phyloP scores from a whole-genome alignment of 2,797 vertebrate species.

The Pseudomugil gertrudae region DNA sequence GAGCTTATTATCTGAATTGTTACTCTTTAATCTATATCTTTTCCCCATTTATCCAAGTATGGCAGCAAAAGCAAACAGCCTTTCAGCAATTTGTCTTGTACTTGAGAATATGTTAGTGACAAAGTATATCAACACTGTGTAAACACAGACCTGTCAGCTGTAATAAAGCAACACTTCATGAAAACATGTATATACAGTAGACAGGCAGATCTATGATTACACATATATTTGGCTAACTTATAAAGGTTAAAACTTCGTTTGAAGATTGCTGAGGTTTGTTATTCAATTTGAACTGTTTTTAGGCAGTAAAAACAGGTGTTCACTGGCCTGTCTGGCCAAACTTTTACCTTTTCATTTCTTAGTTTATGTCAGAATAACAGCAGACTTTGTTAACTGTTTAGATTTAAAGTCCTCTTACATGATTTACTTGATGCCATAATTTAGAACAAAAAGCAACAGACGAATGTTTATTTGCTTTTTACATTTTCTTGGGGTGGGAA shows the following conservation, averaged over 20 bases:
- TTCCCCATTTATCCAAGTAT: background rate
- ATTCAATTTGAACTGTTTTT: conserved; percentile 1
- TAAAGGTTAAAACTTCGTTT: conserved; percentile 1
- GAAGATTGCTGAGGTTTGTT: background rate
- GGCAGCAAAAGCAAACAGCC: conserved; percentile 1
- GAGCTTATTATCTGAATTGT: background rate
- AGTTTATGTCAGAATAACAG: background rate
- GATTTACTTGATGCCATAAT: background rate
- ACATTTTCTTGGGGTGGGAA: no score
- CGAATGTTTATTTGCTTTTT: background rate
- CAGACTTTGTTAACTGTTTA: conserved; percentile 17
- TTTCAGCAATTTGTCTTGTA: background rate
- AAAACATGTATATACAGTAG: conserved; percentile 8
- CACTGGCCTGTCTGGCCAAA: background rate
- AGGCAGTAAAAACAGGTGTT: background rate
- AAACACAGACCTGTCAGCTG: conserved; percentile 22
- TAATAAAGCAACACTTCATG: conserved; percentile 1
- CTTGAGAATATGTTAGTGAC: background rate
- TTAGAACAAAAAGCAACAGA: background rate
- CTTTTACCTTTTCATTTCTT: background rate
- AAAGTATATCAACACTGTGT: conserved; percentile 7
- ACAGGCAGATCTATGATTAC: conserved; percentile 22
- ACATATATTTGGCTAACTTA: conserved; percentile 26
- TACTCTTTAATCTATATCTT: background rate
- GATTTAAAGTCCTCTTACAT: conserved; percentile 8